A percentile compares a stretch with the other conserved stretches of the same genome.
These are phyloP conservation scores for Montipora efflorescens DNA, from an alignment of 64 coral and sea anemone species.

Conservation along the genomic window DNA sequence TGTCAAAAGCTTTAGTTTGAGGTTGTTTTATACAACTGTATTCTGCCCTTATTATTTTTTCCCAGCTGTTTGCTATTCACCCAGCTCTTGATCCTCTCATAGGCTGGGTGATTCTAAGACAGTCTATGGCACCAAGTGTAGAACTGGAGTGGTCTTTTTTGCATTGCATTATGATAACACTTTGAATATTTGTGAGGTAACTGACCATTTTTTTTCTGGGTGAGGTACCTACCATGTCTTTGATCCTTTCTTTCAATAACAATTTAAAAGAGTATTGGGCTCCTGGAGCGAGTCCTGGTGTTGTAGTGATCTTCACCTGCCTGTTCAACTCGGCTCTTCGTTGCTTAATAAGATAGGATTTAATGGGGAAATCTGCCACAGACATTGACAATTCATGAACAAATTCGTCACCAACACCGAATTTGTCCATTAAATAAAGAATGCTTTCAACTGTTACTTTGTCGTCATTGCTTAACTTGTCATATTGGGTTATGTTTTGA, in stretches of 20 bases:
- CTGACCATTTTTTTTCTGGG: neutral
- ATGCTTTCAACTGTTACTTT: slow-evolving; percentile 71
- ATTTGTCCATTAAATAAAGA: slow-evolving; percentile 72
- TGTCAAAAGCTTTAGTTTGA: neutral
- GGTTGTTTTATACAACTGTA: neutral
- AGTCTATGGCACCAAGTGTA: neutral
- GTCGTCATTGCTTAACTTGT: slow-evolving; percentile 53
- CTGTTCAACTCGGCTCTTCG: slow-evolving; percentile 51
- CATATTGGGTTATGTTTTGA: slow-evolving; percentile 34
- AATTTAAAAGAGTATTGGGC: slow-evolving; percentile 17
- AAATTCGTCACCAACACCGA: slow-evolving; percentile 77
- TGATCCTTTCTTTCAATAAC: slow-evolving; percentile 13
- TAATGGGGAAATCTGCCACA: slow-evolving; percentile 53
- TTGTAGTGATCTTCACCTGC: slow-evolving; percentile 23
- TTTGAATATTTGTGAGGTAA: neutral
- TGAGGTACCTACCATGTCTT: slow-evolving; percentile 29
- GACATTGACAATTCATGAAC: slow-evolving; percentile 66
- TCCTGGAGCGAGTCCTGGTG: slow-evolving; percentile 44
- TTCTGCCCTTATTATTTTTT: neutral
- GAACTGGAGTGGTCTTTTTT: neutral
- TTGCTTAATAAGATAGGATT: slow-evolving; percentile 59
- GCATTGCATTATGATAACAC: neutral
- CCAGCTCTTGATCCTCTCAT: neutral
- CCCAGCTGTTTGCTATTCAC: neutral
- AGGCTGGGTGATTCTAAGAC: neutral